Evolutionary conservation across 2,888 invertebrate species (phyloP), one percentile per base, ranked within the genome.

Genomic region (Orthonevra nobilis): DNA sequence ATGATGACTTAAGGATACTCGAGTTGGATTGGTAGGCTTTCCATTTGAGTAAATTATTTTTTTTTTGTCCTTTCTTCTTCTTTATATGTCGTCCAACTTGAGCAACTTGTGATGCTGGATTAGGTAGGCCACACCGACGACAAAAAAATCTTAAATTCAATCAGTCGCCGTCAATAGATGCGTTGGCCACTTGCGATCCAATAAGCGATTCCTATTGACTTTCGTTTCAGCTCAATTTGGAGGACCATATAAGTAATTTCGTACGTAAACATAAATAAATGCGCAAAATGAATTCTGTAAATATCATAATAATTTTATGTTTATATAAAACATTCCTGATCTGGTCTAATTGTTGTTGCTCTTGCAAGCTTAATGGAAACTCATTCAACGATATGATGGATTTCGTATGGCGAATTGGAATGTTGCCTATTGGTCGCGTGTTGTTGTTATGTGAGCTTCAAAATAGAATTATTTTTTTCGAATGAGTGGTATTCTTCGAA

Each of bases 1-100:
- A 77, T 60, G 64, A 75, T 70, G 69, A 58, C 75, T 75, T 44
- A 36, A 75, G 64, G 70, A 70, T 50, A 46, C 70, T 77, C 64
- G 28, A 70, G 70, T 46, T 46, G 70, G 40, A 70, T 77, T 70
- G 70, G 58, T 36, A 64, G 70, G 58, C 64, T 64, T 64, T 77
- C 17, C 58, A 52, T 70, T 58, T 48, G 42, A 34, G 14, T 34
- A 60, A 60, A 60, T 48, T 48, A 60, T 36, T 60, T 69, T 60
- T 32, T 32, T 58, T 20, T 52, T 34, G 1, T 30, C 5, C 9
- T 26, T 17, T 38, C n/a, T n/a, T n/a, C n/a, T n/a, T n/a, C n/a
- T n/a, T n/a, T n/a, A n/a, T n/a, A n/a, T 19, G 26, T 17, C 17
- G n/a, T 20, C 36, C 30, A 42, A 50, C 40, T 34, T 60, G 10